Percentiles rank a stretch among this genome's conserved stretches.
phyloP scores from a whole-genome alignment of 2,797 vertebrate species.

The Sphenodon punctatus region DNA sequence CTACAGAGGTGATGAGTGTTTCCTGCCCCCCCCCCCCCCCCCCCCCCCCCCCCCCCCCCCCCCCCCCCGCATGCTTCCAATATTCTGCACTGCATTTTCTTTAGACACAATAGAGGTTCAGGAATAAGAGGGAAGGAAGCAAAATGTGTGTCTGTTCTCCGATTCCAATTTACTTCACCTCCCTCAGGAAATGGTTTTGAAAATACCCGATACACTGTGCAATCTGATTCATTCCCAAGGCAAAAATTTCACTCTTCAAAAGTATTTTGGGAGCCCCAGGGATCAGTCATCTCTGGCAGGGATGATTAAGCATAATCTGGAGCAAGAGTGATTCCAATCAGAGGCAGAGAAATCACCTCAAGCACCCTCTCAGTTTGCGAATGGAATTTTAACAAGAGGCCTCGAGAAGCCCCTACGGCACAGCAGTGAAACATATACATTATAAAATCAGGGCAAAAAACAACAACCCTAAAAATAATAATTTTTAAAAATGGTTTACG shows the following conservation, averaged over 20 bases:
- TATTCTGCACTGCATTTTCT: slow-evolving; percentile 43
- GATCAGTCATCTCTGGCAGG: slow-evolving; percentile 50
- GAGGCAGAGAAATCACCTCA: slow-evolving; percentile 49
- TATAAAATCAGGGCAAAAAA: neutral
- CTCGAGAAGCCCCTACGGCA: fast-evolving
- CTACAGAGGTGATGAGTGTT: no score
- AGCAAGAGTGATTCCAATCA: slow-evolving; percentile 42
- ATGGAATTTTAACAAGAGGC: slow-evolving; percentile 53
- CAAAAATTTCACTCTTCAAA: slow-evolving; percentile 54
- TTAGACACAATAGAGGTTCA: slow-evolving; percentile 10
- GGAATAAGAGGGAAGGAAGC: slow-evolving; percentile 59
- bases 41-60: no score
- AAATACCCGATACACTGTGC: slow-evolving; percentile 25
- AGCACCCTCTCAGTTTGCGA: slow-evolving; percentile 43
- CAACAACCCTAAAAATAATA: no score
- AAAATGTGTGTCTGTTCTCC: slow-evolving; percentile 60
- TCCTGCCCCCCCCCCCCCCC: no score
- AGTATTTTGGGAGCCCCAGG: slow-evolving; percentile 46
- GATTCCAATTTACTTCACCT: slow-evolving; percentile 47
- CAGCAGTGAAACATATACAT: neutral
- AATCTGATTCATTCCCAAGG: slow-evolving; percentile 52
- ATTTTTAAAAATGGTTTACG: no score
- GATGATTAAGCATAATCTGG: slow-evolving; percentile 39
- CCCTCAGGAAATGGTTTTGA: slow-evolving; percentile 61
- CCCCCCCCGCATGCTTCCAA: slow-evolving; percentile 10